These are phyloP conservation scores for Nannoperca australis DNA, from an alignment of 2,797 vertebrate genomes.

Conservation along the genomic window DNA sequence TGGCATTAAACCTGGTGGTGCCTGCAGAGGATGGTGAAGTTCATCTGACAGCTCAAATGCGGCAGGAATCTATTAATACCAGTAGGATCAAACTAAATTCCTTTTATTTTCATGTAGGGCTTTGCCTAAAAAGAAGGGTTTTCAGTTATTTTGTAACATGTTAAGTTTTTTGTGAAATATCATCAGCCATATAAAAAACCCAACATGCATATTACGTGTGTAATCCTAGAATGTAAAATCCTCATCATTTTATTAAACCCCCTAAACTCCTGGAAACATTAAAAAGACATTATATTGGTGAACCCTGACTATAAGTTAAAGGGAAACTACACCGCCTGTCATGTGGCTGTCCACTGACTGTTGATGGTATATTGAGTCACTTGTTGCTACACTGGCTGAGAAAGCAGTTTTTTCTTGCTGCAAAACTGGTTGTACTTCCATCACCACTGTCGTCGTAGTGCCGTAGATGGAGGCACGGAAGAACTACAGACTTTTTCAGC, in stretches of 20 bases:
- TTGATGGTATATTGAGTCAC: too few species aligned
- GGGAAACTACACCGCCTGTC: too few species aligned
- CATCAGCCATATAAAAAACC: not conserved
- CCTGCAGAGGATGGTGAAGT: conserved; percentile 28
- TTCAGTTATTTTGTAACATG: not conserved
- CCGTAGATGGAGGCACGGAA: too few species aligned
- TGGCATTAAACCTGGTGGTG: conserved; percentile 32
- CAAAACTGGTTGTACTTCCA: too few species aligned
- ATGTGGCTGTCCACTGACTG: too few species aligned
- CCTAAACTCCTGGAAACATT: conserved; percentile 1
- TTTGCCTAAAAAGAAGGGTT: not conserved
- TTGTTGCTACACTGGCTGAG: too few species aligned
- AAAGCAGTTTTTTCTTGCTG: too few species aligned
- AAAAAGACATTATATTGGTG: not conserved
- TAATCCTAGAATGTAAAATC: conserved; percentile 1
- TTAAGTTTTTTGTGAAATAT: not conserved
- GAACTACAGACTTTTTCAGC: too few species aligned
- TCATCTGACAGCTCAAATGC: conserved; percentile 38
- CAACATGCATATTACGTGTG: not conserved
- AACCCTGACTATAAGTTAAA: not conserved
- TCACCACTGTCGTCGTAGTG: too few species aligned
- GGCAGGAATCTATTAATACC: conserved; percentile 5
- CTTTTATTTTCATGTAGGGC: not conserved
- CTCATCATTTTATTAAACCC: conserved; percentile 1
- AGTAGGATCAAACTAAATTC: not conserved